A percentile compares a stretch with the other conserved stretches of the same genome.
phyloP scores from a whole-genome alignment of 2,797 vertebrate species.

The Corythornis leucogaster region DNA sequence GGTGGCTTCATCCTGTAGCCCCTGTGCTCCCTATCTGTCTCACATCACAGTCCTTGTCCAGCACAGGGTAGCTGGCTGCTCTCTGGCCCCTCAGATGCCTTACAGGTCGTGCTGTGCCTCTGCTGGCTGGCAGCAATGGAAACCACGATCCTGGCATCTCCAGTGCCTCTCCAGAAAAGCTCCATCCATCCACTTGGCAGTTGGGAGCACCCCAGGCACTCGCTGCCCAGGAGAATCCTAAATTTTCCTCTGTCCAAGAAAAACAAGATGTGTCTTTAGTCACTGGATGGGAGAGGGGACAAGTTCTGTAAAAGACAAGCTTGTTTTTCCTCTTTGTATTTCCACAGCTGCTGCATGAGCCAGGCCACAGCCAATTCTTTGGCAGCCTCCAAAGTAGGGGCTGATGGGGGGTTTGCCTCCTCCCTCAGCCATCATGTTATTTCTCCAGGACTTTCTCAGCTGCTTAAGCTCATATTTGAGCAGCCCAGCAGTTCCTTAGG shows the following conservation, averaged over 20 bases:
- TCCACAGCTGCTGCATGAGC: neutral
- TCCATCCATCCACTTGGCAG: neutral
- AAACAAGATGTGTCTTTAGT: neutral
- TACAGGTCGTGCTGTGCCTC: neutral
- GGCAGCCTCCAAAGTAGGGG: neutral
- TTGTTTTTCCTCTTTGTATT: neutral
- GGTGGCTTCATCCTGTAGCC: neutral
- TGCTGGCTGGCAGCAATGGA: neutral
- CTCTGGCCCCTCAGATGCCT: neutral
- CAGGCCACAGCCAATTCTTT: neutral
- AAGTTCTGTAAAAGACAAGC: neutral
- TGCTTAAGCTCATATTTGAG: neutral
- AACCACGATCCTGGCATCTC: neutral
- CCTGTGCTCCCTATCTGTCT: neutral
- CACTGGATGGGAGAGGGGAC: neutral
- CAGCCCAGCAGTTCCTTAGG: neutral
- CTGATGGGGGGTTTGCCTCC: neutral
- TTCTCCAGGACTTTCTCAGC: neutral
- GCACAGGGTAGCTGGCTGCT: accelerated
- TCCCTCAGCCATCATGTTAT: neutral
- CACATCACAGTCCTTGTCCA: accelerated
- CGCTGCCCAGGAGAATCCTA: neutral
- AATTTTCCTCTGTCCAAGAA: neutral
- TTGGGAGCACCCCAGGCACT: neutral
- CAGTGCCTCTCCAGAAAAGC: neutral